Evolutionary conservation across 2,797 vertebrate genomes (phyloP).

Genomic region (Protosalanx chinensis): DNA sequence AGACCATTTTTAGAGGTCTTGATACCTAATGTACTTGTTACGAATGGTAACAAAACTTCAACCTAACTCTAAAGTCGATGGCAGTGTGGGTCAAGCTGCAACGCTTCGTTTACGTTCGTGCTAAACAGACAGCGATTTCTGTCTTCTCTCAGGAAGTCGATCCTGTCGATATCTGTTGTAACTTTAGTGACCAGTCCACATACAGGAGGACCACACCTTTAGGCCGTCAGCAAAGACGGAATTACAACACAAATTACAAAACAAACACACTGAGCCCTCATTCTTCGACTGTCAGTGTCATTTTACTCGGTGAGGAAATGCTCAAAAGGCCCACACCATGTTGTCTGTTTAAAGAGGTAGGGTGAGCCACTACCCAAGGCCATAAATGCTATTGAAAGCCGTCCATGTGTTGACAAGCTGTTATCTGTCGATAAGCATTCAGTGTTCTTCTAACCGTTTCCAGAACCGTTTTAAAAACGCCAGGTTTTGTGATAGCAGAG

Average conservation of each 20-base stretch:
- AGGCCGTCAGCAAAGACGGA: background rate
- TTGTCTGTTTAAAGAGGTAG: no score
- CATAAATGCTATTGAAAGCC: no score
- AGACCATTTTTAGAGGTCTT: no score
- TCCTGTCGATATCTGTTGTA: conserved; percentile 11
- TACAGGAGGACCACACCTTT: conserved; percentile 15
- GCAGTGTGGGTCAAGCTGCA: no score
- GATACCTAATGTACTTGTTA: background rate
- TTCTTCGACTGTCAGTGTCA: background rate
- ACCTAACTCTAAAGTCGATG: no score
- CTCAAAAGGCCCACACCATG: conserved; percentile 8
- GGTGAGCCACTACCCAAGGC: no score
- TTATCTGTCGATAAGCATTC: no score
- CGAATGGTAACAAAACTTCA: no score
- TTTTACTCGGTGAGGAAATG: conserved; percentile 20
- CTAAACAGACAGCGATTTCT: conserved; percentile 5
- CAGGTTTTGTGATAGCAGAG: conserved; percentile 12
- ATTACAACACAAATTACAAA: conserved; percentile 24
- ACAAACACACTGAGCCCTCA: conserved; percentile 9
- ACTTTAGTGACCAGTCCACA: conserved; percentile 15
- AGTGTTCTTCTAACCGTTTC: background rate
- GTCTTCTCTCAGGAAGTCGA: conserved; percentile 6
- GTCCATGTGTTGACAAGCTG: no score
- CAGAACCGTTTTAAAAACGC: background rate
- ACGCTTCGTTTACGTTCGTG: no score